Percentiles rank a stretch among this genome's conserved stretches.
phyloP scores from a whole-genome alignment of 53 echinoderm and acorn worm genomes.

The Paracentrotus lividus region DNA sequence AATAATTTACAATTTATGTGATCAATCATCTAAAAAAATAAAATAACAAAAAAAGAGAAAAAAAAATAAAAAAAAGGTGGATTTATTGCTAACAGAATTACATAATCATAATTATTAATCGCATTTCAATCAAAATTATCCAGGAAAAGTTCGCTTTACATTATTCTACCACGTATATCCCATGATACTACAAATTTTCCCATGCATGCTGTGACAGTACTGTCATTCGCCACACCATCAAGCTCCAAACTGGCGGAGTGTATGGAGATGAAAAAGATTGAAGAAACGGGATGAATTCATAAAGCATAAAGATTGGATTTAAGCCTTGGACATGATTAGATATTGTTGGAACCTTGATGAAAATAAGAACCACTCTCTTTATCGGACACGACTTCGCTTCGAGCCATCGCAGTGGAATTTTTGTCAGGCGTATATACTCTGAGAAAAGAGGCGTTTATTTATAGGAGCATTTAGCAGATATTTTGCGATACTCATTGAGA shows the following conservation, averaged over 20 bases:
- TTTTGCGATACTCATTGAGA: slow-evolving; percentile 39
- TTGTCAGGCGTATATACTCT: neutral
- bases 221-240: neutral
- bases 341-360: slow-evolving; percentile 42
- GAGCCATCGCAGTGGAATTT: slow-evolving; percentile 25
- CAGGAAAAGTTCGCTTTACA: too few relatives aligned
- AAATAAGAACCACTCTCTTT: slow-evolving; percentile 5
- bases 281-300: slow-evolving; percentile 30
- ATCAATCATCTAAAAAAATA: too few relatives aligned
- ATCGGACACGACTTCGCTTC: neutral
- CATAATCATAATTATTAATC: too few relatives aligned
- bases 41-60: too few relatives aligned
- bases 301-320: slow-evolving; percentile 17
- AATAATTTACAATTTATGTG: too few relatives aligned
- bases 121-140: too few relatives aligned
- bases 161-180: too few relatives aligned
- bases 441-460: slow-evolving; percentile 29
- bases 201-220: neutral
- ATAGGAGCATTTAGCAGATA: slow-evolving; percentile 54
- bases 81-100: too few relatives aligned
- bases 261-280: neutral
- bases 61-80: too few relatives aligned
- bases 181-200: neutral
- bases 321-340: slow-evolving; percentile 38
- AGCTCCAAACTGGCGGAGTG: neutral